These are phyloP conservation scores for Aphyosemion australe DNA, from an alignment of 2,113 vertebrate genomes.

Conservation along the genomic window DNA sequence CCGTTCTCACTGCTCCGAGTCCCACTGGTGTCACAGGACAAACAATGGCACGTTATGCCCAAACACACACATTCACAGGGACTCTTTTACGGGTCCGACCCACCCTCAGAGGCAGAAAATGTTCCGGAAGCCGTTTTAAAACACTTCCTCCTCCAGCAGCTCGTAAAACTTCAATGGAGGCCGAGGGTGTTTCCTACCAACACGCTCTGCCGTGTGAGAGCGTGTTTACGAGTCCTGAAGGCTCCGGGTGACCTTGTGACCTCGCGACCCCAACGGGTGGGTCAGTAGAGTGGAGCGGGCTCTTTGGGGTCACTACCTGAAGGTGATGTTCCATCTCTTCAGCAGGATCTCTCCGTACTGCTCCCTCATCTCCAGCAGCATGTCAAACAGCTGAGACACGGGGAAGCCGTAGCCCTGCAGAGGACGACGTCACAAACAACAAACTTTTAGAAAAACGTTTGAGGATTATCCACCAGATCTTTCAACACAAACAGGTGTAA, in stretches of 20 bases:
- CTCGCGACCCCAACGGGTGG: constrained; percentile 23
- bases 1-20: constrained; percentile 46
- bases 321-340: constrained; percentile 92
- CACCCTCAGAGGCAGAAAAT: constrained; percentile 54
- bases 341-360: constrained; percentile 95
- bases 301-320: constrained; percentile 79
- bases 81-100: constrained; percentile 44
- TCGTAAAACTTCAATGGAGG: constrained; percentile 70
- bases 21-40: constrained; percentile 69
- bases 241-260: constrained; percentile 17
- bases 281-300: constrained; percentile 6
- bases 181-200: constrained; percentile 67
- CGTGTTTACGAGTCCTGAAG: constrained; percentile 9
- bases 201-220: not conserved
- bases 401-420: constrained; percentile 93
- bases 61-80: constrained; percentile 30
- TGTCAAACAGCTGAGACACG: constrained; percentile 94
- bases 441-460: no score
- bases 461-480: no score
- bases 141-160: constrained; percentile 67
- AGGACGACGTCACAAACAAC: not conserved
- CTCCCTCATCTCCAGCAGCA: constrained; percentile 95
- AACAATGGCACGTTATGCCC: constrained; percentile 67
- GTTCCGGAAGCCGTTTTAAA: constrained; percentile 64
- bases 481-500: no score